phyloP scores from a whole-genome alignment of 2,888 invertebrate species.

The Apoda limacodes region DNA sequence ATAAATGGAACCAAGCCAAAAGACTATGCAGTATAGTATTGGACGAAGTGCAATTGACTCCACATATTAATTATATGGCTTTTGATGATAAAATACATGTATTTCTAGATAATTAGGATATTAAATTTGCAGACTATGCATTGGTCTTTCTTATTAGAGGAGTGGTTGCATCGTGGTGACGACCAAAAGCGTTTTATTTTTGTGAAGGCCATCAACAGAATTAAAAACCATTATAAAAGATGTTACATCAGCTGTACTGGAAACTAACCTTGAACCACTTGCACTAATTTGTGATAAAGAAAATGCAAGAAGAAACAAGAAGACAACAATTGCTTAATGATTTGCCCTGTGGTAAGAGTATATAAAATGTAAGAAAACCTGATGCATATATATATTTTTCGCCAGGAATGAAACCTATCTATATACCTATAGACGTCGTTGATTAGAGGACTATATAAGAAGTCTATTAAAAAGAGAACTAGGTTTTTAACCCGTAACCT shows the following conservation, averaged over 20 bases:
- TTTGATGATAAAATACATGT: conserved; percentile 11
- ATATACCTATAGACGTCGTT: too few species aligned
- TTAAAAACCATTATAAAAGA: conserved; percentile 9
- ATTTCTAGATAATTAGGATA: conserved; percentile 10
- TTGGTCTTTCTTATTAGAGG: conserved; percentile 14
- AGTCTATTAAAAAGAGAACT: too few species aligned
- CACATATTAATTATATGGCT: conserved; percentile 15
- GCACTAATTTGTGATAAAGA: conserved; percentile 17
- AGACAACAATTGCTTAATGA: too few species aligned
- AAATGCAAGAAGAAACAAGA: conserved; percentile 14
- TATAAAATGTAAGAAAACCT: too few species aligned
- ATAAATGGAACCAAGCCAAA: conserved; percentile 7
- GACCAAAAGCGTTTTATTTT: conserved; percentile 15
- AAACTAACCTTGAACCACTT: conserved; percentile 13
- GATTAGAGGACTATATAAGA: too few species aligned
- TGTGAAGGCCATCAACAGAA: conserved; percentile 5
- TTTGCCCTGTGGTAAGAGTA: too few species aligned
- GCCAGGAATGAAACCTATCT: too few species aligned
- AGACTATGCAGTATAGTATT: conserved; percentile 20
- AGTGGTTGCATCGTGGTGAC: conserved; percentile 10
- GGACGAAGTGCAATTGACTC: conserved; percentile 20
- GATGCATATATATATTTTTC: too few species aligned
- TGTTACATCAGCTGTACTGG: conserved; percentile 7
- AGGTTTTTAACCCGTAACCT: too few species aligned
- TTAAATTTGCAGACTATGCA: conserved; percentile 13